Evolutionary conservation across 37 sponge, comb jelly and placozoan genomes (phyloP), one percentile per base, ranked within the genome.

Genomic region (Cliona cf. orientalis): DNA sequence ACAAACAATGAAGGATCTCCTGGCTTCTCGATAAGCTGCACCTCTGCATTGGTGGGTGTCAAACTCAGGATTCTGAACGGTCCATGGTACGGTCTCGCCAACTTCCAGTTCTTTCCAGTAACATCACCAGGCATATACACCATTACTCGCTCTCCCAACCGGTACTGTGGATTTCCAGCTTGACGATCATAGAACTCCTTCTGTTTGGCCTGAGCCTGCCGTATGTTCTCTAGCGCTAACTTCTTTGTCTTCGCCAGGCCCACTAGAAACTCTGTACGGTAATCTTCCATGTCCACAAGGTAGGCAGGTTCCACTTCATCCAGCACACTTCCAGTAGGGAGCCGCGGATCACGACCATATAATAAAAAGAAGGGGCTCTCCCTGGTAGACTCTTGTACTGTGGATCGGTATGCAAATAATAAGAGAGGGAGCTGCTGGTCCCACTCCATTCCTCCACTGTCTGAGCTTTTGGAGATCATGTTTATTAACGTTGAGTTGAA

Each of bases 301-400:
- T 53, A 5, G 7, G 60, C 62, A 3, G 38, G 32, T 32, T 25
- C 32, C 12, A 59, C 40, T 11, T 35, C 44, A 2, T 37, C 35
- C 74, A 82, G 4, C 11, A 14, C 33, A 17, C 39, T 9, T 37
- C 53, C 72, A 59, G 74, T 59, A 2, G 86, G 78, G 2, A 76
- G 62, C 4, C 62, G 60, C 23, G 78, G 46, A 36, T 84, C 86
- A 40, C 86, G 60, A 5, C 84, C 84, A 60, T 83, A 74, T 5
- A 83, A 42, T 5, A 83, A 46, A 11, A 55, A 57, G 46, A 84
- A 76, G 29, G 86, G 78, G 33, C 71, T 76, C 33, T 74, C 76
- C 64, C 28, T 19, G 5, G 84, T 84, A n/a, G 84, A 84, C 2
- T 43, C 29, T 23, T 84, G 84, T 1, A 55, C 12, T 42, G 57